A percentile compares a stretch with the other conserved stretches of the same genome.
Conservation (phyloP, 2,113 vertebrate species). For the Lophochroa leadbeateri region DNA sequence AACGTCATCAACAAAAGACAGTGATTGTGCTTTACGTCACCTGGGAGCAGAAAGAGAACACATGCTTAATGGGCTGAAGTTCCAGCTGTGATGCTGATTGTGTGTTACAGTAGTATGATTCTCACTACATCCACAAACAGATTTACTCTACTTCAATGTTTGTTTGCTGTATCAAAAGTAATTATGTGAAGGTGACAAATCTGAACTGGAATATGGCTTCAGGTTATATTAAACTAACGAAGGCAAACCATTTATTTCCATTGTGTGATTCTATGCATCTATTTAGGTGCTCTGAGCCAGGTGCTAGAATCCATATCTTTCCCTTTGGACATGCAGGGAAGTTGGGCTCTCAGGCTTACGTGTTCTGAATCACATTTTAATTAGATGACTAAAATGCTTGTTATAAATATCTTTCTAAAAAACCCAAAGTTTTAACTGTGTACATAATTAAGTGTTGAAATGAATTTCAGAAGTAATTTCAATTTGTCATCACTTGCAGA, state of each 20-base stretch:
- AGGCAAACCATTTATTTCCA: background rate
- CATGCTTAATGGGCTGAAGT: background rate
- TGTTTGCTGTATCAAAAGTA: background rate
- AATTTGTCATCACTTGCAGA: background rate
- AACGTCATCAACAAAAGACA: background rate
- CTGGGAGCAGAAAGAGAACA: background rate
- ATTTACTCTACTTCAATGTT: background rate
- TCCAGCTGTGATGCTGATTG: background rate
- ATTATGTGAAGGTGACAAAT: background rate
- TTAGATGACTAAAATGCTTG: constrained; percentile 17
- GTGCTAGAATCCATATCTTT: background rate
- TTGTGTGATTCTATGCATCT: background rate
- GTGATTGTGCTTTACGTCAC: background rate
- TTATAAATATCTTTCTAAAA: constrained; percentile 3
- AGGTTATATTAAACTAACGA: background rate
- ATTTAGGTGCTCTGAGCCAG: background rate
- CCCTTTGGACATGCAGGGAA: background rate
- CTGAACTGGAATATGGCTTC: background rate
- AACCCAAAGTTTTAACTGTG: background rate
- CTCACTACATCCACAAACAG: background rate
- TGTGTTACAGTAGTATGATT: background rate
- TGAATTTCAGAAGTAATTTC: constrained; percentile 7
- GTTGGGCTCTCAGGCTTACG: background rate
- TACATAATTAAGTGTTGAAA: background rate
- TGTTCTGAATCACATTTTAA: constrained; percentile 6